Conservation (phyloP, 2,113 vertebrate species). For the Ammodytes marinus region DNA sequence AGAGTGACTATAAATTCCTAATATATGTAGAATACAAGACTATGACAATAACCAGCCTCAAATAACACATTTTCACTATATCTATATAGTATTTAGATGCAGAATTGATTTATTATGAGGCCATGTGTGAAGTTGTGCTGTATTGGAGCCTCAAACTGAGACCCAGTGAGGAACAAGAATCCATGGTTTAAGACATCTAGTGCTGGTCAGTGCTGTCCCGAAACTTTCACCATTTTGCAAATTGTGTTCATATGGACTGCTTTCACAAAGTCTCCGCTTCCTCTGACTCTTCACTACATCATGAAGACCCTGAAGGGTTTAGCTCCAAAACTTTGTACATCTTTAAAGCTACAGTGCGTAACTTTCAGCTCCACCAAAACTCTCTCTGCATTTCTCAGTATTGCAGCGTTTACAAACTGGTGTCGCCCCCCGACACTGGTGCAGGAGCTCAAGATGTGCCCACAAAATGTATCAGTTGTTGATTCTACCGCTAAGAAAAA, state of each 20-base stretch:
- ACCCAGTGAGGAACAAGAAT: slow-evolving; percentile 63
- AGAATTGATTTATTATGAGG: slow-evolving; percentile 65
- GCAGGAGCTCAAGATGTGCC: too few relatives aligned
- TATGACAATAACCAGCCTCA: slow-evolving; percentile 69
- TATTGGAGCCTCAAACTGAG: slow-evolving; percentile 59
- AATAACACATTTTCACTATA: slow-evolving; percentile 73
- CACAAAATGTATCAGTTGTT: too few relatives aligned
- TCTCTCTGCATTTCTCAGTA: too few relatives aligned
- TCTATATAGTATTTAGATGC: slow-evolving; percentile 69
- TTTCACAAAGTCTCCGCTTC: slow-evolving; percentile 38
- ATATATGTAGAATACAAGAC: slow-evolving; percentile 76
- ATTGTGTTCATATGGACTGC: slow-evolving; percentile 78
- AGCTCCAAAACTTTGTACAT: slow-evolving; percentile 56
- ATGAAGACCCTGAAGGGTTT: slow-evolving; percentile 52
- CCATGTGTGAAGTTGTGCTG: slow-evolving; percentile 77
- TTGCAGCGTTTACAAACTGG: too few relatives aligned
- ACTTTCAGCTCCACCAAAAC: too few relatives aligned
- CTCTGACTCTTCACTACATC: slow-evolving; percentile 31
- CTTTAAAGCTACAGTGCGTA: slow-evolving; percentile 6
- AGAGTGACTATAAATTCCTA: slow-evolving; percentile 76
- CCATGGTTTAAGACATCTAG: slow-evolving; percentile 76
- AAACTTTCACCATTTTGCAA: slow-evolving; percentile 45
- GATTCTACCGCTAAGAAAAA: too few relatives aligned
- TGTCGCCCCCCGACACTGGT: too few relatives aligned
- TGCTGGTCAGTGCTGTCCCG: slow-evolving; percentile 71